Base-by-base conservation (phyloP, 2,888 invertebrate species). In the Cryptocheilus praepositus region DNA sequence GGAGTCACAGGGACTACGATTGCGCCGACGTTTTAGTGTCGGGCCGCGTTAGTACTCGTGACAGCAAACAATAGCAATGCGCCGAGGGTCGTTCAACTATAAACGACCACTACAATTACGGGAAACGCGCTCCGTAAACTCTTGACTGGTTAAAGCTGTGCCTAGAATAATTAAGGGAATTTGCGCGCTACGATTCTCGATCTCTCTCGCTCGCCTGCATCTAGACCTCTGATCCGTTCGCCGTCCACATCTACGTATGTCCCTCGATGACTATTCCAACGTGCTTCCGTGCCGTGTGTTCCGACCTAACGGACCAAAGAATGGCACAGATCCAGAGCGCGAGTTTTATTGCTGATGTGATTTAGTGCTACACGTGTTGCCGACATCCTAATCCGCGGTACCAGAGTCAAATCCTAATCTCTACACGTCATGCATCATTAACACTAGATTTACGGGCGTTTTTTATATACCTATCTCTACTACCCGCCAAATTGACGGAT, bases 31-130 rank as follows among this genome's bases (percentile, higher is more conserved):
- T 49, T 16, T 18, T 13, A 13, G 49, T n/a, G 49, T 5, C 16
- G 74, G 75, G 75, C 80, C 79, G 82, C 77, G 73, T 63, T 13
- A 77, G 69, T 69, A 76, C 80, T 81, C 69, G 71, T 77, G 71
- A 74, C 82, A 62, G 78, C 74, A 80, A 77, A 83, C 80, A 83
- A 83, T 82, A 76, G 76, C 81, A 68, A 77, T 74, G 76, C 73
- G 73, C 76, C 81, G 73, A 86, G 85, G 78, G 82, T 84, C 84
- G 81, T 86, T 86, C 86, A 85, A 86, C 84, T 86, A 86, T 85
- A 85, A 86, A 86, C 85, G 86, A 86, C 86, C 86, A 86, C 85
- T 86, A 86, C 86, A 86, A 86, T 86, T 86, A 85, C 73, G 73
- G 71, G 61, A 71, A 77, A 75, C 69, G 69, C 66, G 63, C 56